Evolutionary conservation across 1,140 invertebrate genomes (phyloP).

Genomic region (Charaxes varanes): DNA sequence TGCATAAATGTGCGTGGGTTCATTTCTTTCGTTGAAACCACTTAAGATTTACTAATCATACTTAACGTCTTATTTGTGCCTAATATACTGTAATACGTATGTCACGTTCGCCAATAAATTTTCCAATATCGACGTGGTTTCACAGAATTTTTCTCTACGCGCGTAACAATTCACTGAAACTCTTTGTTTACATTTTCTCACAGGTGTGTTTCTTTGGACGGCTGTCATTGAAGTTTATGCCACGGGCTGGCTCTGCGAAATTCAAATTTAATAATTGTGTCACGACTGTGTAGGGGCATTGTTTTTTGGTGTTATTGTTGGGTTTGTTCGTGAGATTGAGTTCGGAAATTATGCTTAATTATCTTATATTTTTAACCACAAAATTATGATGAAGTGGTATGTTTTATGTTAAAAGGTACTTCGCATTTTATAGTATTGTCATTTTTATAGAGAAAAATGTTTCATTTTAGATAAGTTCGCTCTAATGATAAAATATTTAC

Average conservation of each 20-base stretch:
- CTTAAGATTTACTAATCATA: too few relatives aligned
- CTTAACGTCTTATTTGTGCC: too few relatives aligned
- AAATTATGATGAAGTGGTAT: background rate
- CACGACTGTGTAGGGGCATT: constrained; percentile 42
- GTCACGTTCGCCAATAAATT: constrained; percentile 11
- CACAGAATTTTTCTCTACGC: constrained; percentile 22
- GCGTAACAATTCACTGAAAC: constrained; percentile 26
- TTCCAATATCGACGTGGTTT: constrained; percentile 18
- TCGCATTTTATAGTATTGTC: background rate
- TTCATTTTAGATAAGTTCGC: too few relatives aligned
- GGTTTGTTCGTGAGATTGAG: constrained; percentile 60
- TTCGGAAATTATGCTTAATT: constrained; percentile 28
- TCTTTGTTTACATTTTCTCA: constrained; percentile 65
- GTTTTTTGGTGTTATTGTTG: constrained; percentile 37
- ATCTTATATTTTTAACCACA: background rate
- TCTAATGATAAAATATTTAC: too few relatives aligned
- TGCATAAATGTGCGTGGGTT: too few relatives aligned
- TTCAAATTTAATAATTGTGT: constrained; percentile 47
- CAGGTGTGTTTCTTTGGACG: constrained; percentile 57
- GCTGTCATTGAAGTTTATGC: constrained; percentile 50
- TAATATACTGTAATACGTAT: constrained; percentile 12
- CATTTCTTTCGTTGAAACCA: constrained; percentile 7
- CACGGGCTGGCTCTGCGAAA: constrained; percentile 29
- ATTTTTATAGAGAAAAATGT: too few relatives aligned
- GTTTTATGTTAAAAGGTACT: background rate